Evolutionary conservation across 2,113 vertebrate genomes (phyloP), one percentile per base, ranked within the genome.

Genomic region (Hystrix brachyura): DNA sequence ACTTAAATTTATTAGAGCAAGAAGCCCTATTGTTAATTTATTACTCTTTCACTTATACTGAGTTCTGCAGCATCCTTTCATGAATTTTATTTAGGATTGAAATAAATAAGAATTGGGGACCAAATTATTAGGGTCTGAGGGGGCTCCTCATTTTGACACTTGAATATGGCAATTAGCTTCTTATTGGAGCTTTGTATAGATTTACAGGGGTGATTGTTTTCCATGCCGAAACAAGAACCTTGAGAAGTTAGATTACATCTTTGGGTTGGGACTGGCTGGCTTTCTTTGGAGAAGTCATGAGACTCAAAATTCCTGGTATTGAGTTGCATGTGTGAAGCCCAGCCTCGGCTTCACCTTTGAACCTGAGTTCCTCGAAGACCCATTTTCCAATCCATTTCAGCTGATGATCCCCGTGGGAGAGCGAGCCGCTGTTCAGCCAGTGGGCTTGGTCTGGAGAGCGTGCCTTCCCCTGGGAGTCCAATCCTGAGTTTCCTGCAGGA

Each of bases 401-500:
- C 6, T 94, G 7, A 64, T 18, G 57, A 96, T 88, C 32, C 90
- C 85, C 97, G 27, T 79, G 95, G 96, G 97, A 97, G 92, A 62
- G n/a, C 62, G 86, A 96, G 19, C 23, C 25, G 48, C 29, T 0
- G 60, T 97, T 97, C 96, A 96, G 84, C 92, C 94, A 97, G 72
- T 85, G 43, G 60, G 27, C 55, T 96, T 60, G 84, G 72, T 69
- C 67, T 92, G n/a, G 60, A 97, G n/a, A 87, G 43, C 1, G 62
- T 93, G 12, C 46, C 60, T 95, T 95, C 81, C 76, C 29, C 65
- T 81, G 92, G 80, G 78, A 89, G 80, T 91, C 90, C 48, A 84
- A 87, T 89, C 72, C 64, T 60, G 87, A 65, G 23, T 87, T 95
- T 97, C 69, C 96, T 96, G 94, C 94, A 95, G 90, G 81, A 93